Conservation (phyloP, 2,113 vertebrate species). For the Nettapus auritus region DNA sequence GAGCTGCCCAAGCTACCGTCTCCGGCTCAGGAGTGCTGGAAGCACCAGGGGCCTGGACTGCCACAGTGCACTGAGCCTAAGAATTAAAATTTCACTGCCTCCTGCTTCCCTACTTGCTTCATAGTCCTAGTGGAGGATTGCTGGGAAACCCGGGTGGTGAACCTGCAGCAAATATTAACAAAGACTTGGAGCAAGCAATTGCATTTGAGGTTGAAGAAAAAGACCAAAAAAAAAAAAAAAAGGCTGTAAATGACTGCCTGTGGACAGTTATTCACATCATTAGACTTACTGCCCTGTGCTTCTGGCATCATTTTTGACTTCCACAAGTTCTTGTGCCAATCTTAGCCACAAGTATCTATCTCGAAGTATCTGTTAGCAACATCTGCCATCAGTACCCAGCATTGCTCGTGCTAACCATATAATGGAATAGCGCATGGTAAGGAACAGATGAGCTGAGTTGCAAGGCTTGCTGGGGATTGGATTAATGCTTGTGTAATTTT, state of each 20-base stretch:
- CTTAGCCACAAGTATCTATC: neutral
- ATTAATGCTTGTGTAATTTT: slow-evolving; percentile 21
- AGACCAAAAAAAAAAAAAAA: neutral
- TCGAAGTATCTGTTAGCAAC: neutral
- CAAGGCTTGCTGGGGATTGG: neutral
- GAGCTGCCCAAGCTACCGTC: neutral
- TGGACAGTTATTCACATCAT: rapidly evolving
- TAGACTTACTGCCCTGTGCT: neutral
- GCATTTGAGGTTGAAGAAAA: neutral
- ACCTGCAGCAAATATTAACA: neutral
- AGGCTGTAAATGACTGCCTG: neutral
- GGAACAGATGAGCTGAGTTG: slow-evolving; percentile 2
- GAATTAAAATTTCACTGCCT: neutral
- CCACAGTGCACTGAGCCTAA: neutral
- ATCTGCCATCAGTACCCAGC: neutral
- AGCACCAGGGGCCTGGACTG: neutral
- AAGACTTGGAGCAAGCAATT: neutral
- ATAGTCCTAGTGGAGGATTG: neutral
- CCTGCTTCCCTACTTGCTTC: neutral
- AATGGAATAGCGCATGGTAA: neutral
- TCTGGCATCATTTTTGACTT: neutral
- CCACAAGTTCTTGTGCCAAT: neutral
- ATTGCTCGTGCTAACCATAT: neutral
- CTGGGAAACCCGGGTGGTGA: neutral
- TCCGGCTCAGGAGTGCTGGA: neutral